Evolutionary conservation across 2,888 invertebrate species (phyloP).

Genomic region (Leptopilina drosophilae): DNA sequence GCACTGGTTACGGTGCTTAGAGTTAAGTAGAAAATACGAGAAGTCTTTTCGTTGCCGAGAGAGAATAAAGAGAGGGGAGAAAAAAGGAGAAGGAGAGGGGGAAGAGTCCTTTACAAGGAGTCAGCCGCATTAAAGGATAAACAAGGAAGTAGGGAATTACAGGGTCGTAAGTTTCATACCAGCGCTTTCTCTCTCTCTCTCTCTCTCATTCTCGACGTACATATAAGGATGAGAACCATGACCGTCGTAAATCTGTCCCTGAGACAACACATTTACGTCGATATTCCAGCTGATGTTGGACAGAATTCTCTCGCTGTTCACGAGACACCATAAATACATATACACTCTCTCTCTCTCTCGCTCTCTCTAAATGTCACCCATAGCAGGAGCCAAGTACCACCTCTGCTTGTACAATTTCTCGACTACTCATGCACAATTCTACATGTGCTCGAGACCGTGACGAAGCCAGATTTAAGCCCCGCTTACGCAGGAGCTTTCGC

Average conservation of each 20-base stretch:
- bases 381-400: slow-evolving; percentile 18
- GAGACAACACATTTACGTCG: slow-evolving; percentile 39
- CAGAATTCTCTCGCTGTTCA: slow-evolving; percentile 40
- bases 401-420: slow-evolving; percentile 39
- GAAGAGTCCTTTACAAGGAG: slow-evolving; percentile 21
- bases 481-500: slow-evolving; percentile 68
- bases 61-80: slow-evolving; percentile 1
- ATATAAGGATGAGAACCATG: background rate
- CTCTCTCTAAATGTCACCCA: slow-evolving; percentile 43
- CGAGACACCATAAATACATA: slow-evolving; percentile 66
- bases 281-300: slow-evolving; percentile 47
- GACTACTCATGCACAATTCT: slow-evolving; percentile 58
- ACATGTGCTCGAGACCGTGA: slow-evolving; percentile 63
- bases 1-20: slow-evolving; percentile 35
- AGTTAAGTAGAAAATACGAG: slow-evolving; percentile 38
- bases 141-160: slow-evolving; percentile 28
- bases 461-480: slow-evolving; percentile 70
- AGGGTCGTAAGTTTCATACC: slow-evolving; percentile 30
- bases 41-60: slow-evolving; percentile 5
- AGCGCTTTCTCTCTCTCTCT: background rate
- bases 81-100: background rate
- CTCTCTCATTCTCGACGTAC: slow-evolving; percentile 19
- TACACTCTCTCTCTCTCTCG: slow-evolving; percentile 58
- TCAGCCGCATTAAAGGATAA: slow-evolving; percentile 34
- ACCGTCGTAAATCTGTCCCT: slow-evolving; percentile 22